phyloP scores from a whole-genome alignment of 2,797 vertebrate species.

The Diglossa cyanea region DNA sequence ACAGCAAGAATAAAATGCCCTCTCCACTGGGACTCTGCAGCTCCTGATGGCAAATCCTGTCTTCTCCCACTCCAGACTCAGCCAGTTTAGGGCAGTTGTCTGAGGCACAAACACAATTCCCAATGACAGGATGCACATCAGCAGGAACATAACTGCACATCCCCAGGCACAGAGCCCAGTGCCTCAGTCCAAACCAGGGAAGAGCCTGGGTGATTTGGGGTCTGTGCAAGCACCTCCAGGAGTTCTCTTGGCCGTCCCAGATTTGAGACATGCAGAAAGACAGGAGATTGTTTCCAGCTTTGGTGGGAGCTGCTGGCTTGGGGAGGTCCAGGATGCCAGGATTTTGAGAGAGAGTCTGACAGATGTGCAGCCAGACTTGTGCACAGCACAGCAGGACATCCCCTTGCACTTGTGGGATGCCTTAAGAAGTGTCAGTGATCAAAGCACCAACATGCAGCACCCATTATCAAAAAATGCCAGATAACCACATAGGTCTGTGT shows the following conservation, averaged over 20 bases:
- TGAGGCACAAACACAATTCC: not conserved
- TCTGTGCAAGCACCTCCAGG: not conserved
- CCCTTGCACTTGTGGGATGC: not conserved
- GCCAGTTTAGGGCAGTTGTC: not conserved
- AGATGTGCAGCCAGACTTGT: not conserved
- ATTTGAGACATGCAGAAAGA: not conserved
- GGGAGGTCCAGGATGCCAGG: not conserved
- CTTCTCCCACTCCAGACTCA: not conserved
- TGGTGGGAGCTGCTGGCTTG: not conserved
- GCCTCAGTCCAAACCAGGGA: not conserved
- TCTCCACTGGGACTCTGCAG: not conserved
- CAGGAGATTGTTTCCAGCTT: not conserved
- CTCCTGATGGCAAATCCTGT: not conserved
- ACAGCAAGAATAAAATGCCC: not conserved
- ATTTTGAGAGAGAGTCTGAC: not conserved
- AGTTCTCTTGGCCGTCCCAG: not conserved
- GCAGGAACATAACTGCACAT: not conserved
- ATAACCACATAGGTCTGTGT: not conserved
- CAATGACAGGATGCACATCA: not conserved
- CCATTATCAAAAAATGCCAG: not conserved
- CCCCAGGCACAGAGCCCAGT: not conserved
- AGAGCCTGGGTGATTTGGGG: not conserved
- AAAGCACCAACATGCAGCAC: not conserved
- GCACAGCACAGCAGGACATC: not conserved
- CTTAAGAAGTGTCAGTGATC: not conserved